Conservation (phyloP, 2,797 vertebrate genomes). For the Holocentrus rufus region DNA sequence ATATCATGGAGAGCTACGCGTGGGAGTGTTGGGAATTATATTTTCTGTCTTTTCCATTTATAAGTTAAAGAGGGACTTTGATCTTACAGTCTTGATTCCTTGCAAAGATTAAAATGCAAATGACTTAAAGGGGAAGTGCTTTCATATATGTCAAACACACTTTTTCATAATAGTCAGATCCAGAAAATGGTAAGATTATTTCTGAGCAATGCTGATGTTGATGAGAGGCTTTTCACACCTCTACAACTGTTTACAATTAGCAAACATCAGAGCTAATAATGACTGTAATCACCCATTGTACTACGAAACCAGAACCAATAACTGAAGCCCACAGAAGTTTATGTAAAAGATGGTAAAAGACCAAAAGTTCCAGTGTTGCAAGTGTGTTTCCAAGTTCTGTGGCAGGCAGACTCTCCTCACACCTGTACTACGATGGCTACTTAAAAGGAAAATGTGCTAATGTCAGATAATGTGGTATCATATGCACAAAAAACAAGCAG, state of each 20-base stretch:
- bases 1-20: conserved; percentile 35
- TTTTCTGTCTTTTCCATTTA: conserved; percentile 55
- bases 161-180: conserved; percentile 7
- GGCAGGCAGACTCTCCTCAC: not conserved
- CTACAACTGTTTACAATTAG: not conserved
- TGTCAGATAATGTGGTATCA: too few species aligned
- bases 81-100: conserved; percentile 50
- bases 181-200: conserved; percentile 34
- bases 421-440: not conserved
- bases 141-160: conserved; percentile 25
- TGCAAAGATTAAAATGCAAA: conserved; percentile 58
- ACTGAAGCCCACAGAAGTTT: not conserved
- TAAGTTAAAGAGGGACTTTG: conserved; percentile 65
- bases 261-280: conserved; percentile 1
- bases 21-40: conserved; percentile 44
- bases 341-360: not conserved
- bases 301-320: not conserved
- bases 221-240: not conserved
- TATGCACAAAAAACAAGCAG: too few species aligned
- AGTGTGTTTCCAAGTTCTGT: not conserved
- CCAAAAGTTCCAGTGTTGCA: not conserved
- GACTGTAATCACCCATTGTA: not conserved
- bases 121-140: conserved; percentile 41
- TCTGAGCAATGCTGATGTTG: conserved; percentile 1
- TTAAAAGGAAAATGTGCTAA: too few species aligned